Evolutionary conservation across 2,113 vertebrate genomes (phyloP).

Genomic region (Thomomys bottae): DNA sequence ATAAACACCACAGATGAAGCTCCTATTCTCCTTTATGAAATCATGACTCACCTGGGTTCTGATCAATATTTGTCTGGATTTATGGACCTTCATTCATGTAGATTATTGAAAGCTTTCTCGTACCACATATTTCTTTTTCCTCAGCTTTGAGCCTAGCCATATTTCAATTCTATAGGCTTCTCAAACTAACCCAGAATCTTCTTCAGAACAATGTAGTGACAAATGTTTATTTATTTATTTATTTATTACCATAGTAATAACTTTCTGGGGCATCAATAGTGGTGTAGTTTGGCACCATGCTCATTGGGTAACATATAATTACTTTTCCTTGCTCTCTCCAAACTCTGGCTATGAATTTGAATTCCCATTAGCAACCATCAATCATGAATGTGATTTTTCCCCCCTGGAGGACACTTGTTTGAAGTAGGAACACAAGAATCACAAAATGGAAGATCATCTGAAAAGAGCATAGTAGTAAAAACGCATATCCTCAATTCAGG

Average conservation of each 20-base stretch:
- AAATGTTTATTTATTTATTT: not conserved
- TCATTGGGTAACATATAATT: not conserved
- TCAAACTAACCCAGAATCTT: not conserved
- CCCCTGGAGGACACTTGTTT: conserved; percentile 21
- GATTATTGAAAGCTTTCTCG: not conserved
- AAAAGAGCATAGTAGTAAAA: not conserved
- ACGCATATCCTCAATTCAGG: not conserved
- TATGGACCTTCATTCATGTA: not conserved
- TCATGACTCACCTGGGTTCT: not conserved
- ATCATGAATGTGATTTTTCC: not conserved
- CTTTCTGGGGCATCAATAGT: conserved; percentile 9
- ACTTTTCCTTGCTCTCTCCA: not conserved
- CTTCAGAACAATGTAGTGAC: not conserved
- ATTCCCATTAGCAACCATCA: not conserved
- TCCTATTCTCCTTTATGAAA: not conserved
- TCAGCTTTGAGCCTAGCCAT: not conserved
- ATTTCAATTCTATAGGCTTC: not conserved
- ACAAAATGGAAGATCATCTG: not conserved
- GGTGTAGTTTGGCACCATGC: not conserved
- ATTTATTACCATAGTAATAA: not conserved
- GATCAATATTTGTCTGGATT: not conserved
- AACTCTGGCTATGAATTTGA: not conserved
- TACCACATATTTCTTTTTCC: not conserved
- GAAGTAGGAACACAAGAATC: conserved; percentile 23
- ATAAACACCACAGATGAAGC: not conserved